These are phyloP conservation scores for Oreortyx pictus DNA, from an alignment of 2,797 vertebrate species.

Conservation along the genomic window DNA sequence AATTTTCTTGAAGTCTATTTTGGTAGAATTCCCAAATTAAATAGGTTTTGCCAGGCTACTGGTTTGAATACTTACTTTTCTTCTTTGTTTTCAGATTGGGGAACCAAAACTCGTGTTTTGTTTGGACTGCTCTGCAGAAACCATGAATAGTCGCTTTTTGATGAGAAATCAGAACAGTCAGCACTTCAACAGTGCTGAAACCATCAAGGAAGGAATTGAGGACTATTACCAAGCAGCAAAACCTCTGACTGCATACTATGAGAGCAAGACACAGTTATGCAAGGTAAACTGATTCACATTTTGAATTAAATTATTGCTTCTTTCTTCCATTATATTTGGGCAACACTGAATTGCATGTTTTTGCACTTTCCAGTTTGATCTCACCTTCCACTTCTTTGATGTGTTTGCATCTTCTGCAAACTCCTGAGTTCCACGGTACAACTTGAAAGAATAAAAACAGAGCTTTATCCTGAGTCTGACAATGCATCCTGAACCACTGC, in stretches of 20 bases:
- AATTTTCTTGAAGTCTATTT: not conserved
- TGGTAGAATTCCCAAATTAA: not conserved
- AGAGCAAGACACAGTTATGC: slow-evolving; percentile 82
- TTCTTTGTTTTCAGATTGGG: slow-evolving; percentile 81
- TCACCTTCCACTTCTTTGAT: not conserved
- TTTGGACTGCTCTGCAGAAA: slow-evolving; percentile 88
- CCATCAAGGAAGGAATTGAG: slow-evolving; percentile 76
- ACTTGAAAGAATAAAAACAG: not conserved
- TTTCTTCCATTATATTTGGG: not conserved
- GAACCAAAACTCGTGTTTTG: slow-evolving; percentile 88
- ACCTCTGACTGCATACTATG: slow-evolving; percentile 84
- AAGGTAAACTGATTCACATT: slow-evolving; percentile 78
- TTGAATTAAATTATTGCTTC: not conserved
- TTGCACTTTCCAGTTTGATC: not conserved
- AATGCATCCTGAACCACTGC: not conserved
- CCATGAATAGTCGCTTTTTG: slow-evolving; percentile 84
- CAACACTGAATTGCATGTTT: not conserved
- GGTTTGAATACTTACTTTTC: not conserved
- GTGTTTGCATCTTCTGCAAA: not conserved
- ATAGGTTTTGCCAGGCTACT: not conserved
- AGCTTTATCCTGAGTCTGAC: not conserved
- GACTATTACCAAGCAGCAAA: slow-evolving; percentile 80
- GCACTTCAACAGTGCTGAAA: slow-evolving; percentile 10
- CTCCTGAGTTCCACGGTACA: not conserved
- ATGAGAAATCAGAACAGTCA: slow-evolving; percentile 56